phyloP scores from a whole-genome alignment of 2,888 invertebrate genomes.

The Harmothoe impar region DNA sequence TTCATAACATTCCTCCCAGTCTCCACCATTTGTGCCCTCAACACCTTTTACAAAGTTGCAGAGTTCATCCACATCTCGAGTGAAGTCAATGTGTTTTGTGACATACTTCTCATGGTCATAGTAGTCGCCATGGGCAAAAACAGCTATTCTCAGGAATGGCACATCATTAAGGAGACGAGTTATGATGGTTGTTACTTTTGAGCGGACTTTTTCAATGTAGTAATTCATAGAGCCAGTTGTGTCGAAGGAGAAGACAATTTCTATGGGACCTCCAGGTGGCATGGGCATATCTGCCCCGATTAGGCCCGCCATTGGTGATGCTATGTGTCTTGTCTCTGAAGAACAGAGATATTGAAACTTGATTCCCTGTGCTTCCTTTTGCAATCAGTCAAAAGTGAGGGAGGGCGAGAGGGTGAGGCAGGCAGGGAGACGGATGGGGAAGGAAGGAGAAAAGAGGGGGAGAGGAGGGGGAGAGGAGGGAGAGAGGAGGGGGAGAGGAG shows the following conservation, averaged over 20 bases:
- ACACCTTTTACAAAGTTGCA: constrained; percentile 75
- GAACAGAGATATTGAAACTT: no score
- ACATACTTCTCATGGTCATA: constrained; percentile 77
- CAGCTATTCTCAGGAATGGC: constrained; percentile 76
- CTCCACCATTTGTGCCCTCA: constrained; percentile 78
- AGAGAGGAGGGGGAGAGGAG: no score
- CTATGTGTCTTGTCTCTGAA: neutral
- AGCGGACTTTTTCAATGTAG: constrained; percentile 75
- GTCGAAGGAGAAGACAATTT: constrained; percentile 79
- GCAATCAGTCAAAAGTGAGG: no score
- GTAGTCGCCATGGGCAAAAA: constrained; percentile 82
- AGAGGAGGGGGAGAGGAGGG: no score
- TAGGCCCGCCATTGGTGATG: neutral
- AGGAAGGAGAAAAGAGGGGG: no score
- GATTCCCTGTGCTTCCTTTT: no score
- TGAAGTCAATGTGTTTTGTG: constrained; percentile 77
- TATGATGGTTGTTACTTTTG: constrained; percentile 77
- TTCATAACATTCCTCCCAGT: constrained; percentile 81
- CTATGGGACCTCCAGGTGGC: constrained; percentile 68
- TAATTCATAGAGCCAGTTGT: constrained; percentile 79
- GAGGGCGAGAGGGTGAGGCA: no score
- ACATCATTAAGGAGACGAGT: constrained; percentile 79
- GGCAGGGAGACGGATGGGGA: no score
- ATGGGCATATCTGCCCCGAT: neutral
- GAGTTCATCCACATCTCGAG: constrained; percentile 74